A percentile compares a stretch with the other conserved stretches of the same genome.
phyloP scores from a whole-genome alignment of 2,797 vertebrate species.

The Myoxocephalus aenaeus region DNA sequence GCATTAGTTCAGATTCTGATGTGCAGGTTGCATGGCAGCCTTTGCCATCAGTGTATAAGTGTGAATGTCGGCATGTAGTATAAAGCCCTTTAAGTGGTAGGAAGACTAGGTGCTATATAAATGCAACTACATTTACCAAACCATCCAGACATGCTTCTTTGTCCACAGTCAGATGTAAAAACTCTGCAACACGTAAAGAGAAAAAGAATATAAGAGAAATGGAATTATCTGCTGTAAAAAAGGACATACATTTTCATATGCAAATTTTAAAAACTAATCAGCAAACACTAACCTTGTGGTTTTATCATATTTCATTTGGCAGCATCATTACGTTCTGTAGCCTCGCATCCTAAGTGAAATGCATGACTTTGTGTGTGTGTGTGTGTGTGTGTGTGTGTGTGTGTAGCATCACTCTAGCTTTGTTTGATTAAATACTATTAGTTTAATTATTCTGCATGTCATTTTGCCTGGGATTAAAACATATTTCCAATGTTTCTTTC shows the following conservation, averaged over 20 bases:
- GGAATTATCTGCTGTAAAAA: background rate
- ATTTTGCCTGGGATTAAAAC: conserved; percentile 5
- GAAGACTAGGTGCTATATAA: background rate
- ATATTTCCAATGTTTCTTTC: conserved; percentile 28
- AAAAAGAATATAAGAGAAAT: background rate
- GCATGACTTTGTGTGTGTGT: conserved; percentile 5
- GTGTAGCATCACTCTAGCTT: conserved; percentile 17
- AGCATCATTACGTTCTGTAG: conserved; percentile 13
- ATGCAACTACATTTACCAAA: background rate
- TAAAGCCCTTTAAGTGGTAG: background rate
- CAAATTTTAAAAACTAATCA: conserved; percentile 7
- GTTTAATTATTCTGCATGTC: conserved; percentile 44
- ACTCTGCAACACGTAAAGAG: background rate
- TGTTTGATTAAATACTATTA: conserved; percentile 44
- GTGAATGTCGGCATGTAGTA: background rate
- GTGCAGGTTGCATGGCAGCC: background rate
- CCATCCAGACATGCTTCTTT: background rate
- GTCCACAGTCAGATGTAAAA: background rate
- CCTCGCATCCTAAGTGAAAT: conserved; percentile 26
- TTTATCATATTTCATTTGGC: conserved; percentile 25
- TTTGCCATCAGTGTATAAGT: background rate
- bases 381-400: conserved; percentile 11
- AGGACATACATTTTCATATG: background rate
- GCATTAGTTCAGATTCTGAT: background rate
- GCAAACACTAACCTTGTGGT: background rate